Conservation (phyloP, 2,888 invertebrate species). For the Atrina japonica region DNA sequence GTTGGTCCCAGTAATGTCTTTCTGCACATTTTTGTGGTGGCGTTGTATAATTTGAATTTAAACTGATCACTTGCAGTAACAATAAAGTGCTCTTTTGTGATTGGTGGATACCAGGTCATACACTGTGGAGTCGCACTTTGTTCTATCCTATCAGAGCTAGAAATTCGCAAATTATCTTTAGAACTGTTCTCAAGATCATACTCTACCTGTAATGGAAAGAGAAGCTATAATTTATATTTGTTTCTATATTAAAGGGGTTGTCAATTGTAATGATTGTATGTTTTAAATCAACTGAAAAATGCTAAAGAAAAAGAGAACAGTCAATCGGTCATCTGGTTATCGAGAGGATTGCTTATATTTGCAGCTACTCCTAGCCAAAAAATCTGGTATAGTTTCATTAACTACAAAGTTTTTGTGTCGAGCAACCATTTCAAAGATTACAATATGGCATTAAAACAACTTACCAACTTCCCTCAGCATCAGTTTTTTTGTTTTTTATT, state of each 20-base stretch:
- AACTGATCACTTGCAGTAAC: slow-evolving; percentile 86
- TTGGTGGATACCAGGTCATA: slow-evolving; percentile 82
- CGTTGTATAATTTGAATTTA: slow-evolving; percentile 87
- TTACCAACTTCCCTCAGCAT: too few species aligned
- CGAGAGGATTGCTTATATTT: too few species aligned
- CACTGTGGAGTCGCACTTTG: slow-evolving; percentile 85
- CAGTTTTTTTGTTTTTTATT: too few species aligned
- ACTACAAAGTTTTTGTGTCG: too few species aligned
- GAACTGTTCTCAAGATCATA: slow-evolving; percentile 78
- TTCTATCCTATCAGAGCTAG: slow-evolving; percentile 84
- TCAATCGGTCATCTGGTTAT: too few species aligned
- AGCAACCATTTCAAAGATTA: too few species aligned
- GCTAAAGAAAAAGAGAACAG: too few species aligned
- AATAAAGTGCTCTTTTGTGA: slow-evolving; percentile 82
- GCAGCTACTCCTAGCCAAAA: too few species aligned
- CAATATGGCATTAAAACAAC: too few species aligned
- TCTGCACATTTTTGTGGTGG: slow-evolving; percentile 85
- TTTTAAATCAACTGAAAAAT: not conserved
- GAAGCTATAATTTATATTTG: not conserved
- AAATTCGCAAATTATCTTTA: slow-evolving; percentile 77
- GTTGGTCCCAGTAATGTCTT: slow-evolving; percentile 87
- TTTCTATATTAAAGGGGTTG: too few species aligned
- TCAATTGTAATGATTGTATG: too few species aligned
- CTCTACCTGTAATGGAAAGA: slow-evolving; percentile 73
- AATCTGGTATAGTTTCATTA: too few species aligned